These are phyloP conservation scores for Carlito syrichta DNA, from an alignment of 2,113 vertebrate genomes.

Conservation along the genomic window DNA sequence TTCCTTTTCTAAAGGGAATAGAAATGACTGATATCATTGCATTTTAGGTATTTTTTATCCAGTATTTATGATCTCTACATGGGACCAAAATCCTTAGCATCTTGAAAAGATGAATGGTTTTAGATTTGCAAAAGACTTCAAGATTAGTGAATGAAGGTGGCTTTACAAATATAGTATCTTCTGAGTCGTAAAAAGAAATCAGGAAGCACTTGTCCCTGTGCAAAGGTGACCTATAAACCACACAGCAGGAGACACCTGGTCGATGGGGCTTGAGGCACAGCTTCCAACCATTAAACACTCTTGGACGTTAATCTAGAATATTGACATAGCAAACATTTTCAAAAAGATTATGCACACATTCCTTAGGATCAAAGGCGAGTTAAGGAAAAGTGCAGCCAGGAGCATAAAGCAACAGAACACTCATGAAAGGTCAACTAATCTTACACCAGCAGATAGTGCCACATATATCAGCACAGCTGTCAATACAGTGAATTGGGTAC, in stretches of 20 bases:
- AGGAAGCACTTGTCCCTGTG: not conserved
- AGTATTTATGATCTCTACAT: not conserved
- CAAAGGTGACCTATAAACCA: constrained; percentile 30
- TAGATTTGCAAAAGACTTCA: not conserved
- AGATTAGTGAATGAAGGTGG: not conserved
- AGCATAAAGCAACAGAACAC: constrained; percentile 39
- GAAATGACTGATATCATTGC: not conserved
- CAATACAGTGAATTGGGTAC: not conserved
- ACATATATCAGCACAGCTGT: constrained; percentile 32
- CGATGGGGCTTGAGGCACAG: not conserved
- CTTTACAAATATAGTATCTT: not conserved
- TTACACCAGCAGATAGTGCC: not conserved
- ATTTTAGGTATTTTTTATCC: not conserved
- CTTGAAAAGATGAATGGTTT: constrained; percentile 5
- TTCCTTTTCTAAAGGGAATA: not conserved
- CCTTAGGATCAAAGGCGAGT: constrained; percentile 38
- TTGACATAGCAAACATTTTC: not conserved
- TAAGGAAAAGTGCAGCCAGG: not conserved
- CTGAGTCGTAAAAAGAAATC: not conserved
- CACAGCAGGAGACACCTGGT: not conserved
- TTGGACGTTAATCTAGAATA: not conserved
- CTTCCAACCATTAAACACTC: constrained; percentile 7
- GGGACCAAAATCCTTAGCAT: not conserved
- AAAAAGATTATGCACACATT: constrained; percentile 24
- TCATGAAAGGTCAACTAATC: constrained; percentile 1